phyloP scores from a whole-genome alignment of 2,797 vertebrate species.

The Brachyrhaphis roseni region DNA sequence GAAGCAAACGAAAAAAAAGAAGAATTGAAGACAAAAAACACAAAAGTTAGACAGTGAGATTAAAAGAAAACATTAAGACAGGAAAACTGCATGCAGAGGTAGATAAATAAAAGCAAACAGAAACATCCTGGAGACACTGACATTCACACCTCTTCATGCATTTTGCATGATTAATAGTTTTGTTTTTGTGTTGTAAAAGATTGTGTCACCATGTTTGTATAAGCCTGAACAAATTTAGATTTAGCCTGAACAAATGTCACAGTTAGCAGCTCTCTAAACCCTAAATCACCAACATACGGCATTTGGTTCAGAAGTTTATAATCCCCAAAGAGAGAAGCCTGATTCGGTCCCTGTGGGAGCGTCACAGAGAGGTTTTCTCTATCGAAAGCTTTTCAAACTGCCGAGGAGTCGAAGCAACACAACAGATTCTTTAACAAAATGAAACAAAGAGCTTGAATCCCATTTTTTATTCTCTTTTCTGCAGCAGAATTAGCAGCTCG shows the following conservation, averaged over 20 bases:
- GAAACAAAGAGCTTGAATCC: slow-evolving; percentile 41
- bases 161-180: slow-evolving; percentile 4
- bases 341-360: slow-evolving; percentile 17
- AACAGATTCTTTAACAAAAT: slow-evolving; percentile 41
- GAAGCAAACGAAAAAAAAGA: slow-evolving; percentile 54
- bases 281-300: slow-evolving; percentile 37
- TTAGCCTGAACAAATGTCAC: slow-evolving; percentile 31
- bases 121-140: no score
- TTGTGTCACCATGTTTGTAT: slow-evolving; percentile 8
- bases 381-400: slow-evolving; percentile 38
- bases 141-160: neutral
- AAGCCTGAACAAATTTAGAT: slow-evolving; percentile 16
- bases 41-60: slow-evolving; percentile 56
- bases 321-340: slow-evolving; percentile 28
- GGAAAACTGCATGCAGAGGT: slow-evolving; percentile 50
- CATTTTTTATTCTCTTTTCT: slow-evolving; percentile 31
- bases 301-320: slow-evolving; percentile 24
- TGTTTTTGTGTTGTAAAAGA: neutral
- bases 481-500: slow-evolving; percentile 61
- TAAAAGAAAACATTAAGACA: slow-evolving; percentile 22
- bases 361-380: slow-evolving; percentile 37
- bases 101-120: slow-evolving; percentile 1
- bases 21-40: slow-evolving; percentile 61
- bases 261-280: slow-evolving; percentile 24
- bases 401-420: slow-evolving; percentile 37